These are phyloP conservation scores for Nibea coibor DNA, from an alignment of 2,113 vertebrate species.

Conservation along the genomic window DNA sequence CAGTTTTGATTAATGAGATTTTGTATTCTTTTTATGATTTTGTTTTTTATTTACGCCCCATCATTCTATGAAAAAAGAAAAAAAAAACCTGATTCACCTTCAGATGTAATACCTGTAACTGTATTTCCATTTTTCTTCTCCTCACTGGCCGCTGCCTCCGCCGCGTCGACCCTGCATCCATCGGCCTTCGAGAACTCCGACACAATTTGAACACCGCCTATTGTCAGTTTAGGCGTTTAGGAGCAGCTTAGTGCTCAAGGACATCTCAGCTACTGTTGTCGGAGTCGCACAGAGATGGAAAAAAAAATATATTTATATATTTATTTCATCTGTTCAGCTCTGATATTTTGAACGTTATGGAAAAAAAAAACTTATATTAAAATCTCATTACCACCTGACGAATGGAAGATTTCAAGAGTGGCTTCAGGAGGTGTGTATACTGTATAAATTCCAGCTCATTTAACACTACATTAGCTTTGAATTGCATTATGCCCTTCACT, in stretches of 20 bases:
- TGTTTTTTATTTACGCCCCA: neutral
- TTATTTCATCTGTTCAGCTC: neutral
- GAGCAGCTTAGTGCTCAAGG: slow-evolving; percentile 28
- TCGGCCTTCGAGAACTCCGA: neutral
- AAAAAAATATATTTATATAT: neutral
- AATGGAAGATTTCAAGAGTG: neutral
- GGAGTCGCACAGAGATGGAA: neutral
- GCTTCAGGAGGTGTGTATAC: neutral
- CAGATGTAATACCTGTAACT: neutral
- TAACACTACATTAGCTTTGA: neutral
- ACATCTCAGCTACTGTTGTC: neutral
- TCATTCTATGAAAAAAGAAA: neutral
- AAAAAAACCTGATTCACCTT: neutral
- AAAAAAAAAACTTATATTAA: slow-evolving; percentile 3
- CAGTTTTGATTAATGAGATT: neutral
- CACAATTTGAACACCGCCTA: neutral
- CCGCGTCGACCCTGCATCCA: neutral
- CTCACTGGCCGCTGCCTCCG: neutral
- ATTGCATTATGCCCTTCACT: neutral
- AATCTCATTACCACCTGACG: slow-evolving; percentile 30
- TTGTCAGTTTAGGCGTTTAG: neutral
- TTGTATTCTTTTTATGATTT: neutral
- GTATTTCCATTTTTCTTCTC: neutral
- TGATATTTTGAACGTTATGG: slow-evolving; percentile 4
- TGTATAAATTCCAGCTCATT: slow-evolving; percentile 4